Evolutionary conservation across 2,113 vertebrate species (phyloP), one percentile per base, ranked within the genome.

Genomic region (Apodemus speciosus): DNA sequence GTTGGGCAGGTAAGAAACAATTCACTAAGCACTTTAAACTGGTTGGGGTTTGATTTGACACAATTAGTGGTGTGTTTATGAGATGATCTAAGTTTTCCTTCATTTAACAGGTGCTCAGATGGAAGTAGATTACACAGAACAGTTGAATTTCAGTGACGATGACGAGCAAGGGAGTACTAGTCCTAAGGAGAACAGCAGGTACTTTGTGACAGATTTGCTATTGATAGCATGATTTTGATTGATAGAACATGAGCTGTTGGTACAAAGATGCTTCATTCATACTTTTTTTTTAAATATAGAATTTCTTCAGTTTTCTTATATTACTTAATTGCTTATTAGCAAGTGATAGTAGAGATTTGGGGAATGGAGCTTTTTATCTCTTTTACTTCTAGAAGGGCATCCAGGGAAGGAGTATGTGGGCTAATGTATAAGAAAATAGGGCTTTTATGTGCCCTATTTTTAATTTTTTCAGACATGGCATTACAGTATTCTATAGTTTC

Each of bases 121-220:
- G 98, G 99, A 99, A 97, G 99, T 99, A 84, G 99, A 99, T 98
- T 99, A 99, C 95, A 99, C 99, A 0, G 99, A 99, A 94, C 99
- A 99, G 97, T 97, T 99, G 35, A 99, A 99, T 97, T 99, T 99
- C 98, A 99, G 99, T 89, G 99, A 99, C 51, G 99, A 99, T 69
- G 99, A 99, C 91, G 99, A 99, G 46, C 99, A 99, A 97, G 99
- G 99, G 95, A 98, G 98, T 89, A 97, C 97, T 96, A 95, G 85
- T 76, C 98, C 98, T 79, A 99, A 99, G 96, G 99, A 99, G 2
- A 99, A 99, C 69, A 99, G 96, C 95, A 99, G 99, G 99, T 99
- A 94, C 98, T 25, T 3, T 87, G 6, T 90, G 93, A 40, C 83
- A 16, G 40, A 62, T 66, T 43, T 35, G 56, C 2, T 9, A 35